Conservation (phyloP, 2,113 vertebrate species). For the Trichechus manatus region DNA sequence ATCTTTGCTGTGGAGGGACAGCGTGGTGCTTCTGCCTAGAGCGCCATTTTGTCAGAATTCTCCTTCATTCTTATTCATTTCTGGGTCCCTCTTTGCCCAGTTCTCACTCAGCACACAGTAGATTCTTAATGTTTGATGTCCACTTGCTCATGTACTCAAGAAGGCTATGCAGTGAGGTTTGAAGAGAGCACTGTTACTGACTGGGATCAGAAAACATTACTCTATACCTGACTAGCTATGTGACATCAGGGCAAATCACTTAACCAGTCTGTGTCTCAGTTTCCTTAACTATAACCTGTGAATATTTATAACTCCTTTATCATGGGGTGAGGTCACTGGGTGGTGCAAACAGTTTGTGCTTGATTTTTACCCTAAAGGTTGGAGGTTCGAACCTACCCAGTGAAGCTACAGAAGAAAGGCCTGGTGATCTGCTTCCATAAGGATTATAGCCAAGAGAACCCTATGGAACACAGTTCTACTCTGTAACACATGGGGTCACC, state of each 20-base stretch:
- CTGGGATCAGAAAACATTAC: not conserved
- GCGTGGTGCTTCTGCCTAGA: no score
- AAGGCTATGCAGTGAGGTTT: not conserved
- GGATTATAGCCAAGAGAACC: not conserved
- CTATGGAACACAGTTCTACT: not conserved
- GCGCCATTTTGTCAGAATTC: no score
- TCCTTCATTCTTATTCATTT: not conserved
- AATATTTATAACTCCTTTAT: not conserved
- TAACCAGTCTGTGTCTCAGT: not conserved
- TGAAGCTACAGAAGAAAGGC: not conserved
- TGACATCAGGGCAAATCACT: not conserved
- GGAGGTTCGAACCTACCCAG: not conserved
- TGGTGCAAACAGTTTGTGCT: not conserved
- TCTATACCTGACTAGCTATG: not conserved
- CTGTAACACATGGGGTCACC: not conserved
- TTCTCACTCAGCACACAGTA: not conserved
- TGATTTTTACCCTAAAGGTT: not conserved
- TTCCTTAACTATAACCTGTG: constrained; percentile 1
- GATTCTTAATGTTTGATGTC: not conserved
- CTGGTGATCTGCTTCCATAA: not conserved
- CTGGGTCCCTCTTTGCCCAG: not conserved
- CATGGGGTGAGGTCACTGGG: not conserved
- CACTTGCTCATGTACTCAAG: constrained; percentile 20
- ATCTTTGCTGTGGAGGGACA: no score
- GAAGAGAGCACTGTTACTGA: not conserved